A percentile compares a stretch with the other conserved stretches of the same genome.
Evolutionary conservation across 1,140 invertebrate species (phyloP).

Genomic region (Hypsibius dujardini): DNA sequence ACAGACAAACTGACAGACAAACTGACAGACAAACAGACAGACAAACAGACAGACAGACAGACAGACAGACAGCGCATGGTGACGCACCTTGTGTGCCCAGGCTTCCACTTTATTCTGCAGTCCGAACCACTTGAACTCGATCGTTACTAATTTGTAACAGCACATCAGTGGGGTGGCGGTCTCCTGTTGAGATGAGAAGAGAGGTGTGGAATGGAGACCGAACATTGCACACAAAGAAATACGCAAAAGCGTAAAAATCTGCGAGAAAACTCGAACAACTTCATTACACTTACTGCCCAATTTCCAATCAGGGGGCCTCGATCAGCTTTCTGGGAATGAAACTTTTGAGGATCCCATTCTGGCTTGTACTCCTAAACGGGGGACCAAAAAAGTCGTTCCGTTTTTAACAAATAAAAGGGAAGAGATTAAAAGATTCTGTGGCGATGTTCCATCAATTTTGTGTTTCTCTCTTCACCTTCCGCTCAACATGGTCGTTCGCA

Average conservation of each 20-base stretch:
- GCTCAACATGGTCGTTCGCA: slow-evolving; percentile 60
- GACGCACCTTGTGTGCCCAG: slow-evolving; percentile 60
- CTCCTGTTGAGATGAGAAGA: slow-evolving; percentile 25
- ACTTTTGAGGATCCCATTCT: slow-evolving; percentile 68
- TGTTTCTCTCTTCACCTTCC: slow-evolving; percentile 30
- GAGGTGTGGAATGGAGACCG: slow-evolving; percentile 4
- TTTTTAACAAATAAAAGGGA: not conserved
- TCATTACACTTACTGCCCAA: slow-evolving; percentile 45
- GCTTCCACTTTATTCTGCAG: slow-evolving; percentile 81
- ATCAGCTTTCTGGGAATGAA: slow-evolving; percentile 78
- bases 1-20: too few relatives aligned
- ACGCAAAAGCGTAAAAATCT: slow-evolving; percentile 16
- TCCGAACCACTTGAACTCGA: slow-evolving; percentile 98
- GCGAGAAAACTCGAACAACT: slow-evolving; percentile 11
- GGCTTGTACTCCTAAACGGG: slow-evolving; percentile 59
- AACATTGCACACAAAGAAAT: not conserved
- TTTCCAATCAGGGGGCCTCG: slow-evolving; percentile 63
- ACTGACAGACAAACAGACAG: slow-evolving; percentile 20
- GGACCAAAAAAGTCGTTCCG: not conserved
- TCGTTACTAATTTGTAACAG: slow-evolving; percentile 91
- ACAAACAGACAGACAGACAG: slow-evolving; percentile 23
- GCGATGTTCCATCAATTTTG: slow-evolving; percentile 32
- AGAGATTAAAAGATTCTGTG: not conserved
- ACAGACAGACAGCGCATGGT: slow-evolving; percentile 22
- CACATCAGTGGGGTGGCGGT: slow-evolving; percentile 75